These are phyloP conservation scores for Hydropotes inermis DNA, from an alignment of 2,113 vertebrate genomes.

Conservation along the genomic window DNA sequence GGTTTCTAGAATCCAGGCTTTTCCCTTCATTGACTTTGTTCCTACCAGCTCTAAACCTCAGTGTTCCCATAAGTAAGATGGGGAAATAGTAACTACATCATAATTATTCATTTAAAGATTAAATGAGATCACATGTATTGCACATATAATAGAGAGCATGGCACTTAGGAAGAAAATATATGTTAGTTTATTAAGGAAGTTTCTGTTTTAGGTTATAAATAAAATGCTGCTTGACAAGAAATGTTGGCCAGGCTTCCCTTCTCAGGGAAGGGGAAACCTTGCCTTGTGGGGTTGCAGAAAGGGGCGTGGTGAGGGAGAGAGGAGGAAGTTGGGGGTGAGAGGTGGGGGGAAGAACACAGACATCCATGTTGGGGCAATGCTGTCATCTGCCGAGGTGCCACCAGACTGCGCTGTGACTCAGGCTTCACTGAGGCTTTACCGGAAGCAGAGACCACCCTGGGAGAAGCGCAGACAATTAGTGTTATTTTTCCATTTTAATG, in stretches of 20 bases:
- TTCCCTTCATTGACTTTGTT: background rate
- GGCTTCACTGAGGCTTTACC: background rate
- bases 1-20: background rate
- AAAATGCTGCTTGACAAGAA: background rate
- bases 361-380: background rate
- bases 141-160: rapidly evolving
- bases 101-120: background rate
- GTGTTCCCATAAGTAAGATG: background rate
- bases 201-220: background rate
- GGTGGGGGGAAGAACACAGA: background rate
- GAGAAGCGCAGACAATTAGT: background rate
- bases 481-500: background rate
- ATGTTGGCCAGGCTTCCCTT: background rate
- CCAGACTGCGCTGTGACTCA: background rate
- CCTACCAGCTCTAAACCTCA: background rate
- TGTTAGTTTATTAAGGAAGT: background rate
- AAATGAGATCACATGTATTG: background rate
- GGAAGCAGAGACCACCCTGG: background rate
- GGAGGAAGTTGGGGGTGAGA: background rate
- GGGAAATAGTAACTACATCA: background rate
- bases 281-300: background rate
- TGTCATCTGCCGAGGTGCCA: background rate
- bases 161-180: background rate
- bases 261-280: background rate
- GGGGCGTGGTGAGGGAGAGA: rapidly evolving